A percentile compares a stretch with the other conserved stretches of the same genome.
These are phyloP conservation scores for Busseola fusca DNA, from an alignment of 2,888 invertebrate genomes.

Conservation along the genomic window DNA sequence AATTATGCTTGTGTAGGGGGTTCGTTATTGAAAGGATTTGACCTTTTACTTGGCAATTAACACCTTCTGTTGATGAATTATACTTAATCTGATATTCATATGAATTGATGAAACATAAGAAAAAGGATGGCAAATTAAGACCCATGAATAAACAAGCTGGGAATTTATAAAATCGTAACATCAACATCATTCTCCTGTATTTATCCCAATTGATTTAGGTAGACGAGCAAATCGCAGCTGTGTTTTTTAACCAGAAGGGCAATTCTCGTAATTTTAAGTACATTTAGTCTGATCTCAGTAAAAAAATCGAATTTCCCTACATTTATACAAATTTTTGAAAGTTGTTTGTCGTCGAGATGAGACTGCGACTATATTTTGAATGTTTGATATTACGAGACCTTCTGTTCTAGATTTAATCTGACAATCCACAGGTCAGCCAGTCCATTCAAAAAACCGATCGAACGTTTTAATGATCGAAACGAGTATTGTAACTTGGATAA, in stretches of 20 bases:
- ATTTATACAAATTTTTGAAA: too few species aligned
- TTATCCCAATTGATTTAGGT: not conserved
- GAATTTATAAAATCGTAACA: not conserved
- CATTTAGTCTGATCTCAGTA: too few species aligned
- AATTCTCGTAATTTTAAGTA: too few species aligned
- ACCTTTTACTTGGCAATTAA: conserved; percentile 9
- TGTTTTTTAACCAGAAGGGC: not conserved
- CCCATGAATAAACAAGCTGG: not conserved
- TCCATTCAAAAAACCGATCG: conserved; percentile 39
- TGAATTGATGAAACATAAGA: not conserved
- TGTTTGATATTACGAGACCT: too few species aligned
- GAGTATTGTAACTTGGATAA: conserved; percentile 47
- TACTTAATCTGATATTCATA: not conserved
- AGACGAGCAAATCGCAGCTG: not conserved
- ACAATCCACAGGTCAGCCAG: conserved; percentile 10
- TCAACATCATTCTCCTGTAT: not conserved
- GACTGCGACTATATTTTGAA: too few species aligned
- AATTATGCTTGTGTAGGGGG: conserved; percentile 14
- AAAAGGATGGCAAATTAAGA: not conserved
- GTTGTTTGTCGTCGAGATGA: too few species aligned
- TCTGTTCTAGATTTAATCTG: conserved; percentile 14
- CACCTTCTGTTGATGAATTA: conserved; percentile 8
- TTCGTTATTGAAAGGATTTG: conserved; percentile 9
- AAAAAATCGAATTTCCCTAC: too few species aligned
- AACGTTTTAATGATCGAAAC: conserved; percentile 47